phyloP scores from a whole-genome alignment of 1,140 invertebrate genomes.

The Charaxes varanes region DNA sequence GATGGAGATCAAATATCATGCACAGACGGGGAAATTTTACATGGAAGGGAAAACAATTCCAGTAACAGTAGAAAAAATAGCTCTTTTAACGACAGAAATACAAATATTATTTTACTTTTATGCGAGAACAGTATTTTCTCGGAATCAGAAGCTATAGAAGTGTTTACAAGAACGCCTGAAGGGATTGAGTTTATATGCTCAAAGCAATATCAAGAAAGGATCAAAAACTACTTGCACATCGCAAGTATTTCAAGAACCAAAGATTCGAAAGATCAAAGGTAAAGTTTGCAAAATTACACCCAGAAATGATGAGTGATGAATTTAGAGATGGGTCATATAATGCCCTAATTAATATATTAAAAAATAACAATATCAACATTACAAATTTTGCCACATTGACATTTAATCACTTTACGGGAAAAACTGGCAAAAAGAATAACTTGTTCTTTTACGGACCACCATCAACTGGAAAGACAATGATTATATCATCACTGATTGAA shows the following conservation, averaged over 20 bases:
- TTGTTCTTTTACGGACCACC: constrained; percentile 30
- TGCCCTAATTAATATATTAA: constrained; percentile 1
- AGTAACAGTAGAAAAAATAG: neutral
- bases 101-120: constrained; percentile 17
- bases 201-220: constrained; percentile 15
- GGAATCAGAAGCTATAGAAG: constrained; percentile 22
- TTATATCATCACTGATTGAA: constrained; percentile 26
- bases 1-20: constrained; percentile 5
- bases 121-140: constrained; percentile 27
- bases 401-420: constrained; percentile 19
- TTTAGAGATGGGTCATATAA: constrained; percentile 1
- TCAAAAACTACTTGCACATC: constrained; percentile 21
- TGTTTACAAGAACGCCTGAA: constrained; percentile 19
- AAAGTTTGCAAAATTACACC: constrained; percentile 2
- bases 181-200: constrained; percentile 21
- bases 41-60: constrained; percentile 6
- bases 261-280: constrained; percentile 20
- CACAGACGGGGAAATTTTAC: constrained; percentile 5
- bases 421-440: constrained; percentile 28
- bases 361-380: constrained; percentile 11
- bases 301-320: neutral
- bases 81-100: neutral
- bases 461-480: constrained; percentile 29
- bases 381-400: constrained; percentile 19
- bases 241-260: constrained; percentile 33